These are phyloP conservation scores for Miichthys miiuy DNA, from an alignment of 2,797 vertebrate genomes.

Conservation along the genomic window DNA sequence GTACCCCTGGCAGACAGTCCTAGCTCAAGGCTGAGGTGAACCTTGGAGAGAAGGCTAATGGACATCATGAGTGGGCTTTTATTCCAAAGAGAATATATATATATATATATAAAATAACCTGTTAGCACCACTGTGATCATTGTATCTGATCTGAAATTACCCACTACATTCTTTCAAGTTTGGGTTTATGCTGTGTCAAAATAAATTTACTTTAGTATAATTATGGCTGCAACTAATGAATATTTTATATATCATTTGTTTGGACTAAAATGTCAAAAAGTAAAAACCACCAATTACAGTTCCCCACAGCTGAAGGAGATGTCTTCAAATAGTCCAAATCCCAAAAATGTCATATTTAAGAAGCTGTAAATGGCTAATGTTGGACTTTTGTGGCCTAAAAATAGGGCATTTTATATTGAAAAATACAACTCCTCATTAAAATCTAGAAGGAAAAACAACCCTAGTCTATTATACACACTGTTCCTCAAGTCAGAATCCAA, in stretches of 20 bases:
- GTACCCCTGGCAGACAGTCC: constrained; percentile 60
- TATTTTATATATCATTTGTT: background rate
- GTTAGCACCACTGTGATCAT: constrained; percentile 9
- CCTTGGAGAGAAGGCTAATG: constrained; percentile 56
- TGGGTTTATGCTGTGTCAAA: background rate
- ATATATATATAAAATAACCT: background rate
- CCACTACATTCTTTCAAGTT: background rate
- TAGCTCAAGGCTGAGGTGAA: constrained; percentile 59
- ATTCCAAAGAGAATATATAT: constrained; percentile 25
- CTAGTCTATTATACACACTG: background rate
- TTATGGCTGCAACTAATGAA: background rate
- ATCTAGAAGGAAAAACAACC: background rate
- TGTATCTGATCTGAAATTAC: constrained; percentile 18
- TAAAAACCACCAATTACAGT: background rate
- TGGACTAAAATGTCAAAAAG: background rate
- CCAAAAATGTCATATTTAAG: background rate
- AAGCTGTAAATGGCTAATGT: background rate
- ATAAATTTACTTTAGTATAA: constrained; percentile 6
- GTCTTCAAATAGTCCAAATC: background rate
- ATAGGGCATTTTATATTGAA: background rate
- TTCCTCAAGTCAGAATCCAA: background rate
- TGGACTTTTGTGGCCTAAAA: background rate
- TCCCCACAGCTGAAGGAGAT: background rate
- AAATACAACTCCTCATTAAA: background rate
- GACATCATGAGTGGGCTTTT: constrained; percentile 55